phyloP scores from a whole-genome alignment of 2,888 invertebrate genomes.

The Phorcus lineatus region DNA sequence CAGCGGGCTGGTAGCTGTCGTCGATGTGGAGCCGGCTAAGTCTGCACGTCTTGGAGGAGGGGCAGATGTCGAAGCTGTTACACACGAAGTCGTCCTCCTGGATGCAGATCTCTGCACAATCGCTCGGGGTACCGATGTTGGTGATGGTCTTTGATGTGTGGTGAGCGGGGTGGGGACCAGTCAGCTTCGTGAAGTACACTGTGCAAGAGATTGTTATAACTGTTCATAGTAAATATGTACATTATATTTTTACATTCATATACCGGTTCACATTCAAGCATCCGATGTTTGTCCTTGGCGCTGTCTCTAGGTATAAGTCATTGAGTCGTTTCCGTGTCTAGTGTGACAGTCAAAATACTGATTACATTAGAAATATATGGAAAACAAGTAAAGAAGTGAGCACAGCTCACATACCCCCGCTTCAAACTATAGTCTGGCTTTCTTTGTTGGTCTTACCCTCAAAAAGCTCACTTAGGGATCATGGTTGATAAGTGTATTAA shows the following conservation, averaged over 20 bases:
- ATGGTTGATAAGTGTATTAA: too few relatives aligned
- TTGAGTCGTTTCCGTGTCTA: too few relatives aligned
- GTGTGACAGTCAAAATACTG: too few relatives aligned
- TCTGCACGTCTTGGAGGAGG: constrained; percentile 42
- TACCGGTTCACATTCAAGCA: not conserved
- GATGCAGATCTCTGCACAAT: constrained; percentile 55
- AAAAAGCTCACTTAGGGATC: too few relatives aligned
- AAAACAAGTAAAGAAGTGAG: too few relatives aligned
- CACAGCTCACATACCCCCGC: too few relatives aligned
- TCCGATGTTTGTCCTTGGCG: too few relatives aligned
- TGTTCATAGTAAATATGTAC: too few relatives aligned
- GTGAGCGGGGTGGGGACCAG: constrained; percentile 33
- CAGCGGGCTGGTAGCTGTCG: constrained; percentile 34
- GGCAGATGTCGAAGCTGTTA: constrained; percentile 61
- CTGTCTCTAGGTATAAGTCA: too few relatives aligned
- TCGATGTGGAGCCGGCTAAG: constrained; percentile 48
- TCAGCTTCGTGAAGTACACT: constrained; percentile 54
- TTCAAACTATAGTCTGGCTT: too few relatives aligned
- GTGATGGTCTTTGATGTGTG: constrained; percentile 38
- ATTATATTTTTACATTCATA: not conserved
- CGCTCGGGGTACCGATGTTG: constrained; percentile 37
- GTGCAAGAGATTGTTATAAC: constrained; percentile 11
- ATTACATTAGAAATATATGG: too few relatives aligned
- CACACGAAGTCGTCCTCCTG: constrained; percentile 47
- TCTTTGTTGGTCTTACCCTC: too few relatives aligned